These are phyloP conservation scores for Bos indicus DNA, from an alignment of 2,113 vertebrate genomes.

Conservation along the genomic window DNA sequence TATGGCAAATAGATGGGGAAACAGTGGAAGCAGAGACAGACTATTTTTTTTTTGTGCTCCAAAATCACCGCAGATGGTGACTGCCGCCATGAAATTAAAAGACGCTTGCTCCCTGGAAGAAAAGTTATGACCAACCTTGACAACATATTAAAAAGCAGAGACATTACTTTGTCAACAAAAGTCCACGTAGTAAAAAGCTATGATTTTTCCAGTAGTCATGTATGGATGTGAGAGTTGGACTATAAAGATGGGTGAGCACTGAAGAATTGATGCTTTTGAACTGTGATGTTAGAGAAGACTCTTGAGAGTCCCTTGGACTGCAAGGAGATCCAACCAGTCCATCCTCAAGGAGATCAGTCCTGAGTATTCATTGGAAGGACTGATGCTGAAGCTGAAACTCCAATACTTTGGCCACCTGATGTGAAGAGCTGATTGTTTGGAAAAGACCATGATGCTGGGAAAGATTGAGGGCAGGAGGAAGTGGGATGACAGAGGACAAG, in stretches of 20 bases:
- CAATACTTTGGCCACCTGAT: background rate
- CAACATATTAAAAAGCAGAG: background rate
- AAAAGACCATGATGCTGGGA: background rate
- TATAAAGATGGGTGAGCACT: fast-evolving
- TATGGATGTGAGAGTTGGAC: background rate
- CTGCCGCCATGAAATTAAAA: background rate
- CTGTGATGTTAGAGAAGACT: background rate
- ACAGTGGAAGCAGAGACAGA: background rate
- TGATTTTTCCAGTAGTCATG: background rate
- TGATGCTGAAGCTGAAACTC: background rate
- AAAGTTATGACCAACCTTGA: background rate
- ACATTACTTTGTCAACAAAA: background rate
- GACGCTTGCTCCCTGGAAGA: background rate
- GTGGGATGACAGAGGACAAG: background rate
- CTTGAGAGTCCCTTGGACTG: background rate
- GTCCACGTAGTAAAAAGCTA: background rate
- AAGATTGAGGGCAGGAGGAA: background rate
- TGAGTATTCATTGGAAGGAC: background rate
- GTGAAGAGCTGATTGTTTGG: fast-evolving
- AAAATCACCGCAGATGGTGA: background rate
- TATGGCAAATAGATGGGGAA: background rate
- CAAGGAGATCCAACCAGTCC: background rate
- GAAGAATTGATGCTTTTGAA: background rate
- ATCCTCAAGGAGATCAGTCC: background rate
- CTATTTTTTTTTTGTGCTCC: background rate